Percentiles rank a stretch among this genome's conserved stretches.
Conservation (phyloP, 2,113 vertebrate genomes). For the Triplophysa dalaica region DNA sequence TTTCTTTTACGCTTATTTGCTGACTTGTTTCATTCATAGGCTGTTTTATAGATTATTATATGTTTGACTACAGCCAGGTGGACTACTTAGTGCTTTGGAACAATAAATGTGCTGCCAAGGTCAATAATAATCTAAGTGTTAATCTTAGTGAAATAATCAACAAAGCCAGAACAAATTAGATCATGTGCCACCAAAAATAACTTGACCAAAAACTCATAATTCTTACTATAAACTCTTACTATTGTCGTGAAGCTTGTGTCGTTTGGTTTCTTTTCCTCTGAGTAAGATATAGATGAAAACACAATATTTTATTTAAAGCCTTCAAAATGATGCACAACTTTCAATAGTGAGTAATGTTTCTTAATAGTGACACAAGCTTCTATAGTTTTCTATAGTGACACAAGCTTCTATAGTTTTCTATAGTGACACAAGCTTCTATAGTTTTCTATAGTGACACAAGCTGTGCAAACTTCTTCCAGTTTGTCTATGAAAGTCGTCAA, state of each 20-base stretch:
- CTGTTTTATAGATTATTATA: background rate
- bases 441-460: too few relatives aligned
- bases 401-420: too few relatives aligned
- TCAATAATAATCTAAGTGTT: background rate
- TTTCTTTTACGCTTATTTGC: background rate
- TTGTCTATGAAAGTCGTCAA: slow-evolving; percentile 22
- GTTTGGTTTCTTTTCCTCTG: background rate
- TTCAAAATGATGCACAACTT: too few relatives aligned
- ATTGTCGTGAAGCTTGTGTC: background rate
- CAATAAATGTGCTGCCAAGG: slow-evolving; percentile 1
- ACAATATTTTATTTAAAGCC: background rate
- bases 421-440: too few relatives aligned
- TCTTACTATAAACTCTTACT: background rate
- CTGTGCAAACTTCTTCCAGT: background rate
- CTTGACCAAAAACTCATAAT: background rate
- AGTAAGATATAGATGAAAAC: background rate
- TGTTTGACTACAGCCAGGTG: background rate
- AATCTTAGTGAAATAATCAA: background rate
- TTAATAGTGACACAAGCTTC: too few relatives aligned
- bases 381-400: too few relatives aligned
- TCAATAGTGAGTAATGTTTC: too few relatives aligned
- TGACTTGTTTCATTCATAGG: background rate
- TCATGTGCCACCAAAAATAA: background rate
- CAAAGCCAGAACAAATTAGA: background rate
- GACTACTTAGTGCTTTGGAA: background rate